phyloP scores from a whole-genome alignment of 2,888 invertebrate species.

The Drepana falcataria region DNA sequence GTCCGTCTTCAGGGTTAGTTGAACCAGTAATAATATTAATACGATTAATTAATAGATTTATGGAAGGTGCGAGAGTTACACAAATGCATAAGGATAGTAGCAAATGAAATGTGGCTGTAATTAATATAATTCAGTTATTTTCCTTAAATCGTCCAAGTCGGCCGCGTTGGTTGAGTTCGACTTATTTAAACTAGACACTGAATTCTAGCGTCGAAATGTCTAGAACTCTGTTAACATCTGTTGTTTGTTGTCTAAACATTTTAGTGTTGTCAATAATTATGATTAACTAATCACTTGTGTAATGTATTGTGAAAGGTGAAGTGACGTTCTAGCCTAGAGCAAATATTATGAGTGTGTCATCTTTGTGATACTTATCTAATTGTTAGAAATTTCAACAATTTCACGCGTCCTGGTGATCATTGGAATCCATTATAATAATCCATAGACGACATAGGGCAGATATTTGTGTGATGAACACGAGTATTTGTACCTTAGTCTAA shows the following conservation, averaged over 20 bases:
- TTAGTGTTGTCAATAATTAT: neutral
- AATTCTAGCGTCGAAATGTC: constrained; percentile 13
- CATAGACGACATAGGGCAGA: no score
- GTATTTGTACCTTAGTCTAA: no score
- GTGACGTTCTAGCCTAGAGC: neutral
- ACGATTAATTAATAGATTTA: neutral
- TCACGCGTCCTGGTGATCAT: no score
- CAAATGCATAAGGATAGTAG: neutral
- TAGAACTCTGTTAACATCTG: constrained; percentile 7
- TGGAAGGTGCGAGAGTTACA: neutral
- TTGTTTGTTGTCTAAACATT: constrained; percentile 2
- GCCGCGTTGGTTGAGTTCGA: constrained; percentile 16
- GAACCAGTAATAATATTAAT: neutral
- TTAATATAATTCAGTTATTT: constrained; percentile 31
- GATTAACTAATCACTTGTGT: neutral
- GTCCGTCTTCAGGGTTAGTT: neutral
- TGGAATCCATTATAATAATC: no score
- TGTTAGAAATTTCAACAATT: no score
- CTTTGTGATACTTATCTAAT: no score
- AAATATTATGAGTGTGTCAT: no score
- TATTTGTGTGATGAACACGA: no score
- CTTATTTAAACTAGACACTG: constrained; percentile 7
- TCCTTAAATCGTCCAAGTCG: constrained; percentile 29
- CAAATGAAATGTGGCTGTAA: neutral
- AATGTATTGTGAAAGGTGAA: constrained; percentile 1